A percentile compares a stretch with the other conserved stretches of the same genome.
Conservation (phyloP, 2,888 invertebrate genomes). For the Quadriops clusia region DNA sequence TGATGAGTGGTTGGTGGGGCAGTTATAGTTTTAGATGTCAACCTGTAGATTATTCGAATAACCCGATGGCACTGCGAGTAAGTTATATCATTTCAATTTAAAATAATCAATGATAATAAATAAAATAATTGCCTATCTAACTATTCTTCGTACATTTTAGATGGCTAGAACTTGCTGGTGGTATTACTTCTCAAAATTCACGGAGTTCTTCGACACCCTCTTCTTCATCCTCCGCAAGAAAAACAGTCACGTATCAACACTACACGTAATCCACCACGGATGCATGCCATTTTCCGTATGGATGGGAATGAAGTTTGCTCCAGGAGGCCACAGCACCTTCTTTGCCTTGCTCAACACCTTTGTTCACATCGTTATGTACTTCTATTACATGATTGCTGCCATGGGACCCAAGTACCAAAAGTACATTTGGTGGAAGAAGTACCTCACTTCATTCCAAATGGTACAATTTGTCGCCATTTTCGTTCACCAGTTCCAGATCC, state of each 20-base stretch:
- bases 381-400: slow-evolving; percentile 91
- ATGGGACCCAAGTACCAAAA: slow-evolving; percentile 89
- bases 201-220: slow-evolving; percentile 86
- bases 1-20: slow-evolving; percentile 54
- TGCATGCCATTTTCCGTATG: slow-evolving; percentile 91
- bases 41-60: slow-evolving; percentile 66
- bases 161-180: slow-evolving; percentile 82
- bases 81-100: slow-evolving; percentile 23
- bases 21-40: slow-evolving; percentile 68
- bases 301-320: slow-evolving; percentile 92
- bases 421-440: slow-evolving; percentile 96
- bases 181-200: slow-evolving; percentile 91
- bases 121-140: not conserved
- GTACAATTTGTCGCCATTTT: slow-evolving; percentile 92
- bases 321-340: slow-evolving; percentile 94
- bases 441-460: slow-evolving; percentile 91
- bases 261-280: slow-evolving; percentile 92
- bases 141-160: slow-evolving; percentile 37
- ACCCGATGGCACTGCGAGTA: slow-evolving; percentile 58
- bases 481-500: slow-evolving; percentile 79
- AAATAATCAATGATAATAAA: slow-evolving; percentile 2
- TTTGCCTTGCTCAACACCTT: slow-evolving; percentile 89
- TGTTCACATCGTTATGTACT: slow-evolving; percentile 95
- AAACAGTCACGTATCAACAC: slow-evolving; percentile 76
- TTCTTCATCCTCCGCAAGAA: slow-evolving; percentile 93